These are phyloP conservation scores for Epizoanthus ramosus DNA, from an alignment of 92 coral and sea anemone species.

Conservation along the genomic window DNA sequence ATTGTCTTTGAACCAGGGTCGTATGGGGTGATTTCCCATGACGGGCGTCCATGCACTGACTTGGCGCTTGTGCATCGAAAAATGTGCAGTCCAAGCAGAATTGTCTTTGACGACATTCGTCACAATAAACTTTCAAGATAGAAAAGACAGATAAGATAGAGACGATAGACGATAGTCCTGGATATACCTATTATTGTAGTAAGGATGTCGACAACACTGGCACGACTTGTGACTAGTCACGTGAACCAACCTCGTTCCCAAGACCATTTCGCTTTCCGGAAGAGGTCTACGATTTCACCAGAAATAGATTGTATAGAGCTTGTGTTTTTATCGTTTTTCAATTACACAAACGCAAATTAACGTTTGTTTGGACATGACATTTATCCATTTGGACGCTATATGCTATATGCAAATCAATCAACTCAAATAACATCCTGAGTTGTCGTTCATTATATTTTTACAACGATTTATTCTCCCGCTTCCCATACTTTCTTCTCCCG, in stretches of 20 bases:
- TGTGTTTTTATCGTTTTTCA: constrained; percentile 18
- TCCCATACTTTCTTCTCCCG: too few species aligned
- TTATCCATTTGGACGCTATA: constrained; percentile 14
- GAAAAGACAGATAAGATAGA: too few species aligned
- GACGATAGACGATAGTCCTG: too few species aligned
- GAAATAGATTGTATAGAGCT: constrained; percentile 6
- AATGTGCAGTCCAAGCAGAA: not conserved
- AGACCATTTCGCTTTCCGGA: too few species aligned
- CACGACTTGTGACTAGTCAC: too few species aligned
- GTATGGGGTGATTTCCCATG: not conserved
- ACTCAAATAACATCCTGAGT: constrained; percentile 10
- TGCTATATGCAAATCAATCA: constrained; percentile 20
- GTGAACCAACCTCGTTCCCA: too few species aligned
- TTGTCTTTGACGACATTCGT: constrained; percentile 8
- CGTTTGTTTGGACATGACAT: constrained; percentile 12
- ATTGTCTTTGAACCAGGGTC: not conserved
- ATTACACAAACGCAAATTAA: constrained; percentile 12
- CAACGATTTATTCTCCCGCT: not conserved
- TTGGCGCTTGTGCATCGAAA: not conserved
- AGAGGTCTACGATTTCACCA: too few species aligned
- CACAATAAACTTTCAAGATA: not conserved
- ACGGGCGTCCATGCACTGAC: not conserved
- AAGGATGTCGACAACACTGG: too few species aligned
- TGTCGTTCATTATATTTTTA: constrained; percentile 4
- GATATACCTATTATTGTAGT: too few species aligned